A percentile compares a stretch with the other conserved stretches of the same genome.
Evolutionary conservation across 2,113 vertebrate species (phyloP).

Genomic region (Megaceryle maxima): DNA sequence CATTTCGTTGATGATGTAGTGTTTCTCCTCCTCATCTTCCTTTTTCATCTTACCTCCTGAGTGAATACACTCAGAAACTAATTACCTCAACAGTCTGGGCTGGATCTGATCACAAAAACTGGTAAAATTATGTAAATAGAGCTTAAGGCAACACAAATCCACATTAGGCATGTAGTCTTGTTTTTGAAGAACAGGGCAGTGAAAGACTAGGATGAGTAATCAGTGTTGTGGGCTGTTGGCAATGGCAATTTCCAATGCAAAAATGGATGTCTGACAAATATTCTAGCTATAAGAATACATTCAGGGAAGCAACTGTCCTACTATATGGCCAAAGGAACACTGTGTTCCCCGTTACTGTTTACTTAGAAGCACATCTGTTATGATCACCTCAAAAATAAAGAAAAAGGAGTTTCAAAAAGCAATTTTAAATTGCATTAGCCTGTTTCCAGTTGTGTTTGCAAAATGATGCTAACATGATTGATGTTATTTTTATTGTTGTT

Average conservation of each 20-base stretch:
- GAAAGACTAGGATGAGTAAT: not conserved
- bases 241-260: not conserved
- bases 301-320: not conserved
- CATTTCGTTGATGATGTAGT: not conserved
- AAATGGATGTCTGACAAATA: not conserved
- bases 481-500: too few relatives aligned
- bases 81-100: not conserved
- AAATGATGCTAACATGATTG: not conserved
- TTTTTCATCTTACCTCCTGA: not conserved
- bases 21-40: not conserved
- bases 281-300: not conserved
- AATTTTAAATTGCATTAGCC: not conserved
- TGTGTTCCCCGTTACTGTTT: not conserved
- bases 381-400: not conserved
- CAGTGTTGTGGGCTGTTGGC: not conserved
- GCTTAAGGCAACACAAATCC: not conserved
- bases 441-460: not conserved
- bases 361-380: not conserved
- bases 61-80: not conserved
- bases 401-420: not conserved
- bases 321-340: not conserved
- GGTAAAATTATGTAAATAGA: not conserved
- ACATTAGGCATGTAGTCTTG: not conserved
- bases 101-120: not conserved
- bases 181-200: not conserved